These are phyloP conservation scores for Alexandromys oeconomus DNA, from an alignment of 2,797 vertebrate species.

Conservation along the genomic window DNA sequence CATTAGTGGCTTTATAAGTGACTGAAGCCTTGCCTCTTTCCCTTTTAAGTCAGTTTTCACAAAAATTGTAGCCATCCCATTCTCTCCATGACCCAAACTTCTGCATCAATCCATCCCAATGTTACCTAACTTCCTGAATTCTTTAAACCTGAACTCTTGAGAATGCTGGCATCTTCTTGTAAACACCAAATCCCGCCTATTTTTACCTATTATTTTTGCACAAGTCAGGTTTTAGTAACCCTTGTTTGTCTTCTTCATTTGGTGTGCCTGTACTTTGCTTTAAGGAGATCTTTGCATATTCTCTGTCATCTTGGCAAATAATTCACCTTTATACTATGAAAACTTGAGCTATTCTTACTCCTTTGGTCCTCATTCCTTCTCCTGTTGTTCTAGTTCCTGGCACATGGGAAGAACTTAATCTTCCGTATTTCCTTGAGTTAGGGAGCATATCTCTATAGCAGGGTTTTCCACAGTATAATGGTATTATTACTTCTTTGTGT, in stretches of 20 bases:
- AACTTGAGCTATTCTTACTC: background rate
- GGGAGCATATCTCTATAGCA: background rate
- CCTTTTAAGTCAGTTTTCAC: background rate
- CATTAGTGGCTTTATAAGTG: background rate
- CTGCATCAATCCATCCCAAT: background rate
- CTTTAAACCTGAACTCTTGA: background rate
- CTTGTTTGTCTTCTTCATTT: background rate
- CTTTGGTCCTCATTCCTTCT: background rate
- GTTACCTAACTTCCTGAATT: background rate
- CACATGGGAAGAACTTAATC: background rate
- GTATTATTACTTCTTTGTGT: background rate
- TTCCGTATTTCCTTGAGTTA: background rate
- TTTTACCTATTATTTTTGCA: background rate
- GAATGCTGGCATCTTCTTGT: background rate
- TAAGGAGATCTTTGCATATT: background rate
- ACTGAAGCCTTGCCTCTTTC: background rate
- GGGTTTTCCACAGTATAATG: background rate
- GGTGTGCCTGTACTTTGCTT: background rate
- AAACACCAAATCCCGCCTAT: background rate
- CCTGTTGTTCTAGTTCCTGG: background rate
- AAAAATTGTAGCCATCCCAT: background rate
- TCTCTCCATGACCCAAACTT: constrained; percentile 15
- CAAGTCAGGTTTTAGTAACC: background rate
- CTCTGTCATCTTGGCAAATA: background rate
- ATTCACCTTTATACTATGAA: background rate